These are phyloP conservation scores for Distichodus sexfasciatus DNA, from an alignment of 2,797 vertebrate species.

Conservation along the genomic window DNA sequence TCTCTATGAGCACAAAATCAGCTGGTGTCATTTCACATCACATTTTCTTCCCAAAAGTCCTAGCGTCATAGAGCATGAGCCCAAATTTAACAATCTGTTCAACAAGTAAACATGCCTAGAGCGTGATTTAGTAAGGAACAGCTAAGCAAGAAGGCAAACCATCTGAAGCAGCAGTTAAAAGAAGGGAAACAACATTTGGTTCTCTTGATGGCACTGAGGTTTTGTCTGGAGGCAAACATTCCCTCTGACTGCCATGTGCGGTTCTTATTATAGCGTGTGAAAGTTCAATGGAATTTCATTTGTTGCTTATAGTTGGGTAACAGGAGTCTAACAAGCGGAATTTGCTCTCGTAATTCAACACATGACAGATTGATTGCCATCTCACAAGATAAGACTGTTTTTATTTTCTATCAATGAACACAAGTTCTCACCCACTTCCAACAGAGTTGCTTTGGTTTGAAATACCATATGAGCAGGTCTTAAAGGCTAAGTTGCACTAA, in stretches of 20 bases:
- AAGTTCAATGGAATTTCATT: conserved; percentile 35
- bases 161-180: conserved; percentile 50
- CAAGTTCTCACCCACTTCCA: neutral
- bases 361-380: neutral
- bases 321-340: conserved; percentile 17
- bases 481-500: neutral
- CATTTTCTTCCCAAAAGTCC: conserved; percentile 34
- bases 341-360: neutral
- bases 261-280: conserved; percentile 50
- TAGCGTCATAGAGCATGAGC: conserved; percentile 36
- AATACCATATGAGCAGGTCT: neutral
- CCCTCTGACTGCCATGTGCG: conserved; percentile 24
- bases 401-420: neutral
- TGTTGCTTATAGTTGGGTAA: conserved; percentile 24
- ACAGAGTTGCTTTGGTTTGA: neutral
- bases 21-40: conserved; percentile 45
- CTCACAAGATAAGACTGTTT: neutral
- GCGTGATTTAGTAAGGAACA: conserved; percentile 63
- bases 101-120: conserved; percentile 50
- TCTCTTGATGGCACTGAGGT: conserved; percentile 67
- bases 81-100: conserved; percentile 58
- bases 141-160: conserved; percentile 65
- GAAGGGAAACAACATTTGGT: conserved; percentile 67
- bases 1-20: conserved; percentile 31
- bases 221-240: conserved; percentile 56